A percentile compares a stretch with the other conserved stretches of the same genome.
These are phyloP conservation scores for Sebastiscus albofasciatus DNA, from an alignment of 2,797 vertebrate genomes.

Conservation along the genomic window DNA sequence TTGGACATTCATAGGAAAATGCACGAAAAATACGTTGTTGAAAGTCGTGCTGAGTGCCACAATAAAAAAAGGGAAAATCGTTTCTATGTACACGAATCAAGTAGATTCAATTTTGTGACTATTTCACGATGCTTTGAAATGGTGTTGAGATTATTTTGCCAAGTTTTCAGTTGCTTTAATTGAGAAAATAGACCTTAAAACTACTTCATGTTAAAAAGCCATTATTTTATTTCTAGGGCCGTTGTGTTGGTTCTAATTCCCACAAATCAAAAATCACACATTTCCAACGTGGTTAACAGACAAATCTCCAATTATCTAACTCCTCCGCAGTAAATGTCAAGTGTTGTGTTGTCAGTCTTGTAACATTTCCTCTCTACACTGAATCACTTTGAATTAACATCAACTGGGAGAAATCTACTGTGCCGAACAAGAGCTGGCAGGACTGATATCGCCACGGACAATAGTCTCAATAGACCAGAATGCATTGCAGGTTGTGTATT, in stretches of 20 bases:
- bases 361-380: background rate
- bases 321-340: slow-evolving; percentile 12
- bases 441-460: background rate
- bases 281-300: slow-evolving; percentile 7
- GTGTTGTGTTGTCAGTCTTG: background rate
- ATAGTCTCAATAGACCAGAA: background rate
- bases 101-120: too few species aligned
- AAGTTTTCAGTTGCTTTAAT: background rate
- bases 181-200: background rate
- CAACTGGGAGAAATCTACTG: background rate
- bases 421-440: background rate
- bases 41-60: too few species aligned
- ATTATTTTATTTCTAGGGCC: background rate
- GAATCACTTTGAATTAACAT: slow-evolving; percentile 1
- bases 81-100: too few species aligned
- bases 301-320: slow-evolving; percentile 3
- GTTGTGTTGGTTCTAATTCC: background rate
- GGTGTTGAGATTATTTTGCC: background rate
- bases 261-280: slow-evolving; percentile 2
- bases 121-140: background rate
- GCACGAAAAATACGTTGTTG: too few species aligned
- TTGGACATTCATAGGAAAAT: too few species aligned
- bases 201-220: background rate
- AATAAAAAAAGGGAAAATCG: too few species aligned
- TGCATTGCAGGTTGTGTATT: slow-evolving; percentile 3